Evolutionary conservation across 2,888 invertebrate genomes (phyloP).

Genomic region (Conistra vaccinii): DNA sequence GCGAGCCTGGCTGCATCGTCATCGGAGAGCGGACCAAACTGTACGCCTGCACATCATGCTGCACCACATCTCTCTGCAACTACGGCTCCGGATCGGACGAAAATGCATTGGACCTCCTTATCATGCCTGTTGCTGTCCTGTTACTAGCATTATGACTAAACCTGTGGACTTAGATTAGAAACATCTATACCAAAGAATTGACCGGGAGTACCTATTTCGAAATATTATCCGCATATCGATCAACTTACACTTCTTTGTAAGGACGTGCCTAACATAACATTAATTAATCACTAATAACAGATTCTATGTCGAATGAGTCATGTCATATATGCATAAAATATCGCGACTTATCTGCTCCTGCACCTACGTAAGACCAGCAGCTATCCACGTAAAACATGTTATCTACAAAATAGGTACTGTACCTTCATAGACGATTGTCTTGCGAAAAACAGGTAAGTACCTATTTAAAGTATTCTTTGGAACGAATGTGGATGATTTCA

Average conservation of each 20-base stretch:
- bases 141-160: slow-evolving; percentile 61
- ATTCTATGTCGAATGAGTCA: background rate
- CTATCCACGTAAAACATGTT: background rate
- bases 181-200: slow-evolving; percentile 46
- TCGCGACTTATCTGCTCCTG: slow-evolving; percentile 14
- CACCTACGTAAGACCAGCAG: background rate
- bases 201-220: slow-evolving; percentile 29
- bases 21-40: slow-evolving; percentile 97
- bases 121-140: slow-evolving; percentile 32
- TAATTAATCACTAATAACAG: background rate
- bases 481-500: slow-evolving; percentile 23
- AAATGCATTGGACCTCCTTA: slow-evolving; percentile 44
- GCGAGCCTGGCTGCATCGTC: slow-evolving; percentile 96
- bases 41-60: slow-evolving; percentile 96
- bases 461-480: slow-evolving; percentile 51
- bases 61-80: slow-evolving; percentile 95
- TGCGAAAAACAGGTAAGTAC: slow-evolving; percentile 9
- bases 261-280: background rate
- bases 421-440: background rate
- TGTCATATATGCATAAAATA: background rate
- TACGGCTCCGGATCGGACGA: slow-evolving; percentile 90
- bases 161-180: slow-evolving; percentile 33
- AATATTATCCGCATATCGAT: slow-evolving; percentile 34
- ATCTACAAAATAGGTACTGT: background rate
- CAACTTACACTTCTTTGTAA: slow-evolving; percentile 3